Evolutionary conservation across 1,140 invertebrate species (phyloP).

Genomic region (Drosophila melanogaster): DNA sequence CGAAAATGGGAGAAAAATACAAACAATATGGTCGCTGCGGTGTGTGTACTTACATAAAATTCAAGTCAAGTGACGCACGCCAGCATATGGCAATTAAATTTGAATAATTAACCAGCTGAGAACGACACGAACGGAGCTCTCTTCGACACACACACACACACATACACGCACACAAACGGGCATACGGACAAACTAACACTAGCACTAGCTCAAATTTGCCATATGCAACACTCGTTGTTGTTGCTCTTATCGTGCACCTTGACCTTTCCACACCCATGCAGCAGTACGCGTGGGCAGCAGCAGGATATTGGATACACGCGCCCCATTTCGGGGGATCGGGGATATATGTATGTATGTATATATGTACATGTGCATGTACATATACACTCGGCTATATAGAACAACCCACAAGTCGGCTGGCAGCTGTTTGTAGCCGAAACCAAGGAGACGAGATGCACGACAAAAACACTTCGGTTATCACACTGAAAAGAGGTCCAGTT

Average conservation of each 20-base stretch:
- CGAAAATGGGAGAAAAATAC: conserved; percentile 17
- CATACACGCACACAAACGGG: background rate
- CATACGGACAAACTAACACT: too few relatives aligned
- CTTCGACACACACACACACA: background rate
- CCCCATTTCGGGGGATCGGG: background rate
- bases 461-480: conserved; percentile 14
- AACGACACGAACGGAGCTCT: background rate
- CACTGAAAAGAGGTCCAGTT: conserved; percentile 8
- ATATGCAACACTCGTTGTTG: conserved; percentile 19
- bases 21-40: conserved; percentile 8
- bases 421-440: conserved; percentile 41
- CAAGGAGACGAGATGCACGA: conserved; percentile 28
- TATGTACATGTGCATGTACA: too few relatives aligned
- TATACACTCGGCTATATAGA: conserved; percentile 3
- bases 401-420: conserved; percentile 34
- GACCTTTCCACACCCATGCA: conserved; percentile 63
- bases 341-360: background rate
- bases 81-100: conserved; percentile 56
- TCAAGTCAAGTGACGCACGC: conserved; percentile 37
- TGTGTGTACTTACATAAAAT: conserved; percentile 21
- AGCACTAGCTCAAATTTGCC: background rate
- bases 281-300: conserved; percentile 35
- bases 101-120: conserved; percentile 43
- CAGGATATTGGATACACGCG: conserved; percentile 29
- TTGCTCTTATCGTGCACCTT: conserved; percentile 55